Percentiles rank a stretch among this genome's conserved stretches.
Evolutionary conservation across 2,888 invertebrate species (phyloP).

Genomic region (Cephus nigrinus): DNA sequence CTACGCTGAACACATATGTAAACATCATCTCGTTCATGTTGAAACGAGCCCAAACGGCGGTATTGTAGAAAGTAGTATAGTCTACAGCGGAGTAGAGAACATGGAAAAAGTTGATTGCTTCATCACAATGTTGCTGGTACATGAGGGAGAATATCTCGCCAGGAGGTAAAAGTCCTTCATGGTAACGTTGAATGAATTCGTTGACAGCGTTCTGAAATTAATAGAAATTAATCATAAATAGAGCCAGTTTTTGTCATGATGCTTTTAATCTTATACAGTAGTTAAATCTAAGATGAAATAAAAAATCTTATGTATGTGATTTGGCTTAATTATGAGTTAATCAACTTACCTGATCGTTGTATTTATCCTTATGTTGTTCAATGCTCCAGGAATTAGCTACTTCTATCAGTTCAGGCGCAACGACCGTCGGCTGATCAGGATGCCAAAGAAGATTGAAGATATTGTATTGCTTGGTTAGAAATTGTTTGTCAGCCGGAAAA

Average conservation of each 20-base stretch:
- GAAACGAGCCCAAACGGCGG: slow-evolving; percentile 61
- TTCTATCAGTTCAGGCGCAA: slow-evolving; percentile 41
- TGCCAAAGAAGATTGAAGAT: slow-evolving; percentile 54
- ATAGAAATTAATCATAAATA: neutral
- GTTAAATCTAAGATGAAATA: no score
- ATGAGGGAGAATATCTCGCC: slow-evolving; percentile 68
- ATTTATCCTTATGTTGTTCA: slow-evolving; percentile 42
- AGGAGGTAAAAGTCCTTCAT: slow-evolving; percentile 67
- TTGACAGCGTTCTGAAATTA: slow-evolving; percentile 53
- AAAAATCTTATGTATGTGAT: no score
- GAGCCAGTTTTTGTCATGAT: no score
- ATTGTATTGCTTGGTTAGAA: slow-evolving; percentile 51
- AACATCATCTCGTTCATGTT: slow-evolving; percentile 68
- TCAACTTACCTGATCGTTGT: slow-evolving; percentile 47
- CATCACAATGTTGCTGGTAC: slow-evolving; percentile 48
- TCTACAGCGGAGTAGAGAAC: slow-evolving; percentile 61
- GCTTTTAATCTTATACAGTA: no score
- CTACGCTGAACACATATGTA: slow-evolving; percentile 72
- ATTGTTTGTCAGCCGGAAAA: slow-evolving; percentile 49
- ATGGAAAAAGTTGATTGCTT: slow-evolving; percentile 56
- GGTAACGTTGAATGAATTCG: slow-evolving; percentile 54
- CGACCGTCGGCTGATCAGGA: slow-evolving; percentile 51
- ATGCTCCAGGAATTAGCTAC: slow-evolving; percentile 47
- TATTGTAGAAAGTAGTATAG: slow-evolving; percentile 62
- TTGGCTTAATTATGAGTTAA: neutral